These are phyloP conservation scores for Lethenteron reissneri DNA, from an alignment of 2,113 vertebrate genomes.

Conservation along the genomic window DNA sequence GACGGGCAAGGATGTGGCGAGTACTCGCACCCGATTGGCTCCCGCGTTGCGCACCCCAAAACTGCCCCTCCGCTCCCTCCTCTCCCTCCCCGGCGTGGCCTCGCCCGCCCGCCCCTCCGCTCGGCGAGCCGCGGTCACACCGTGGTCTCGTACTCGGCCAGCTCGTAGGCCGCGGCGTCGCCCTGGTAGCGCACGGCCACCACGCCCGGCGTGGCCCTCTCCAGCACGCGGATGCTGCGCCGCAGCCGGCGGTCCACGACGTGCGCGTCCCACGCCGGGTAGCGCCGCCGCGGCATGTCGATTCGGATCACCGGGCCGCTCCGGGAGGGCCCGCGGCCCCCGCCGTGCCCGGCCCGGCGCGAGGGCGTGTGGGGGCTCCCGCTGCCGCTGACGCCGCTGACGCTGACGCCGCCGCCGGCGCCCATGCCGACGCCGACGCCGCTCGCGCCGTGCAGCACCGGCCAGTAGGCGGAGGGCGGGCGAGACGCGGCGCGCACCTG, in stretches of 20 bases:
- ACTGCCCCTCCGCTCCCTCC: too few relatives aligned
- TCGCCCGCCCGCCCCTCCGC: too few relatives aligned
- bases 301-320: not conserved
- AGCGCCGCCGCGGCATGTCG: not conserved
- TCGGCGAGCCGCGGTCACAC: not conserved
- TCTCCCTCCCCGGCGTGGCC: too few relatives aligned
- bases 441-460: not conserved
- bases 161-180: not conserved
- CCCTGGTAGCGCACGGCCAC: not conserved
- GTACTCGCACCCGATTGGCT: too few relatives aligned
- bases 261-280: slow-evolving; percentile 1
- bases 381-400: too few relatives aligned
- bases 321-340: not conserved
- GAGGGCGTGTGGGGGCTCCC: too few relatives aligned
- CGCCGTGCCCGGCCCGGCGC: too few relatives aligned
- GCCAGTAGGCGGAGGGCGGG: not conserved
- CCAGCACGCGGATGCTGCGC: not conserved
- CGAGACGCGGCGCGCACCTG: slow-evolving; percentile 1
- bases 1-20: too few relatives aligned
- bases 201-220: not conserved
- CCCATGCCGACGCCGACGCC: too few relatives aligned
- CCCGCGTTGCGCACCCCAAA: too few relatives aligned
- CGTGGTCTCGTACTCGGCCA: slow-evolving; percentile 5
- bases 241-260: slow-evolving; percentile 4
- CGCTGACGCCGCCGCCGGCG: too few relatives aligned